Conservation (phyloP, 2,797 vertebrate genomes). For the Pteronotus mesoamericanus region DNA sequence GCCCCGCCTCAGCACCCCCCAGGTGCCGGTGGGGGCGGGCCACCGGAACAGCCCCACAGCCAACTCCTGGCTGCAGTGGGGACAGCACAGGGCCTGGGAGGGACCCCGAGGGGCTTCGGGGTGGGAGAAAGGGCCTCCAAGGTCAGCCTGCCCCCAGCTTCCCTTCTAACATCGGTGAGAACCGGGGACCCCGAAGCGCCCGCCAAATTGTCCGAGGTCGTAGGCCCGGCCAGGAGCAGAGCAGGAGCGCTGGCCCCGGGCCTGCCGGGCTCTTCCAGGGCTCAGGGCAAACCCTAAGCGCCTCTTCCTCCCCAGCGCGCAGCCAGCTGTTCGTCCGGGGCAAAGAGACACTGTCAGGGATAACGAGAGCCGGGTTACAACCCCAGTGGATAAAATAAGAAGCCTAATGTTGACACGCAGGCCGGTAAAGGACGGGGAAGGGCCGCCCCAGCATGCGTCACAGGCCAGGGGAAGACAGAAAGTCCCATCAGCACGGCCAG, state of each 20-base stretch:
- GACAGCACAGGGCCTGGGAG: background rate
- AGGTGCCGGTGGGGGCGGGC: background rate
- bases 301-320: background rate
- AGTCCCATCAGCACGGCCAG: fast-evolving
- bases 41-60: background rate
- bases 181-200: fast-evolving
- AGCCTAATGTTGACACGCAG: background rate
- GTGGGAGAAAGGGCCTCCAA: background rate
- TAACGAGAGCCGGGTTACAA: background rate
- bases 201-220: background rate
- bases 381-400: background rate
- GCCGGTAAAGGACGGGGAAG: fast-evolving
- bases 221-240: fast-evolving
- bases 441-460: background rate
- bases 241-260: background rate
- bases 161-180: background rate
- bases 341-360: background rate
- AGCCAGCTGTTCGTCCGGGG: background rate
- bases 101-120: background rate
- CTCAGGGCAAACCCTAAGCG: background rate
- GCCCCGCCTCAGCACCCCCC: background rate
- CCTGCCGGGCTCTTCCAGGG: background rate
- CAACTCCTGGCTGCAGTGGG: background rate
- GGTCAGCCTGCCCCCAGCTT: background rate
- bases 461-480: background rate